Evolutionary conservation across 2,888 invertebrate species (phyloP).

Genomic region (Drosophila emarginata): DNA sequence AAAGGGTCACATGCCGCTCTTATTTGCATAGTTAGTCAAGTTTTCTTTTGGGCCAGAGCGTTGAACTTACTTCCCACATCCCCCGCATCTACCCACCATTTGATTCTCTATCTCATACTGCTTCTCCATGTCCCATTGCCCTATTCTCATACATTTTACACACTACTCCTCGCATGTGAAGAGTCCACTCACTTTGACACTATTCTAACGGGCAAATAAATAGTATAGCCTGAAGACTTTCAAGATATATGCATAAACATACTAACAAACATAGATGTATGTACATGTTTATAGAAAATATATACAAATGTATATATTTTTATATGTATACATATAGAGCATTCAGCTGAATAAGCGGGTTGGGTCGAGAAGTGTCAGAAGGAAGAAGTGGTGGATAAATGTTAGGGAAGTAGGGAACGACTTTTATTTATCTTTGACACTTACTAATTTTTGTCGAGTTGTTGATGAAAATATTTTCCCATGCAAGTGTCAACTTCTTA

Average conservation of each 20-base stretch:
- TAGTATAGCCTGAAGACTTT: conserved; percentile 39
- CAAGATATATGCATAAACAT: neutral
- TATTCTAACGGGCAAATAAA: conserved; percentile 69
- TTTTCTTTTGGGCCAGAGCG: conserved; percentile 39
- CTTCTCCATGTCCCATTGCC: neutral
- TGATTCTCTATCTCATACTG: no score
- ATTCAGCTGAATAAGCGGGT: neutral
- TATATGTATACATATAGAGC: neutral
- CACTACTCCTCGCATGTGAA: conserved; percentile 48
- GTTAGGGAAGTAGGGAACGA: conserved; percentile 5
- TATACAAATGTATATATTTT: neutral
- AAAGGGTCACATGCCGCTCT: conserved; percentile 56
- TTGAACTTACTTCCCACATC: neutral
- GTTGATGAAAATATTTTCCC: conserved; percentile 59
- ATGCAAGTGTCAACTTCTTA: conserved; percentile 64
- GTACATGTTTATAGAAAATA: neutral
- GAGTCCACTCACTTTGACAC: conserved; percentile 70
- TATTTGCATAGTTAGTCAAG: conserved; percentile 76
- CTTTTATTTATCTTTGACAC: conserved; percentile 74
- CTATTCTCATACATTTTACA: neutral
- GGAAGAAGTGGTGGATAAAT: neutral
- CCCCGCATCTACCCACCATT: neutral
- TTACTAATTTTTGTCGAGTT: conserved; percentile 69
- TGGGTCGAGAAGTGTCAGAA: neutral
- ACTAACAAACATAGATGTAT: neutral